A percentile compares a stretch with the other conserved stretches of the same genome.
phyloP scores from a whole-genome alignment of 2,888 invertebrate species.

The Idaea biselata region DNA sequence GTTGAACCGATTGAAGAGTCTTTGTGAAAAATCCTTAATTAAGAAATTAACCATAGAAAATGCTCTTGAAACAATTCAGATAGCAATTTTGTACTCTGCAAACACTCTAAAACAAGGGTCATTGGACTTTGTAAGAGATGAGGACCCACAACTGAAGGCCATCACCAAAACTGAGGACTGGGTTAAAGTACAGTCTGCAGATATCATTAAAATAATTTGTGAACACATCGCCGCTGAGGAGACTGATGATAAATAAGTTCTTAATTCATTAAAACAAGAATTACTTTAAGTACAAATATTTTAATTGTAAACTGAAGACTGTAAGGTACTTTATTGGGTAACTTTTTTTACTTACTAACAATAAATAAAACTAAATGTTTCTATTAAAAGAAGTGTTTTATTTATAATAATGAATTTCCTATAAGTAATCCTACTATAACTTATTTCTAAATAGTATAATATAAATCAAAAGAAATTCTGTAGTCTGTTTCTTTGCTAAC shows the following conservation, averaged over 20 bases:
- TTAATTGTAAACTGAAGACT: neutral
- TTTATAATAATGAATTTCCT: too few relatives aligned
- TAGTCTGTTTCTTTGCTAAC: too few relatives aligned
- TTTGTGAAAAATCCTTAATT: slow-evolving; percentile 36
- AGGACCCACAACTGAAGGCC: slow-evolving; percentile 67
- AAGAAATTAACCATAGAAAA: slow-evolving; percentile 71
- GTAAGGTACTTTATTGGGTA: too few relatives aligned
- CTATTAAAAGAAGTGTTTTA: too few relatives aligned
- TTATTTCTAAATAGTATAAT: too few relatives aligned
- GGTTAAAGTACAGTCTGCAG: slow-evolving; percentile 64
- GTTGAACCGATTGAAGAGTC: slow-evolving; percentile 56
- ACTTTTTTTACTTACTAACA: too few relatives aligned
- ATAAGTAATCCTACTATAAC: too few relatives aligned
- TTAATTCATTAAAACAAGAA: neutral
- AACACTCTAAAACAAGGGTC: slow-evolving; percentile 57
- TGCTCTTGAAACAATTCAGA: slow-evolving; percentile 66
- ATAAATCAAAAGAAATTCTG: too few relatives aligned
- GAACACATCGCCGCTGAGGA: slow-evolving; percentile 69
- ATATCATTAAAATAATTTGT: slow-evolving; percentile 67
- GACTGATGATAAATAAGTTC: slow-evolving; percentile 40
- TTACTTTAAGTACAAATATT: neutral
- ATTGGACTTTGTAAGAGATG: slow-evolving; percentile 58
- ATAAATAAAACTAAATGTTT: too few relatives aligned
- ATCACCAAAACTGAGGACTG: slow-evolving; percentile 71
- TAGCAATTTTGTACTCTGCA: slow-evolving; percentile 70